A percentile compares a stretch with the other conserved stretches of the same genome.
Conservation (phyloP, 2,888 invertebrate species). For the Brachyopa scutellaris region DNA sequence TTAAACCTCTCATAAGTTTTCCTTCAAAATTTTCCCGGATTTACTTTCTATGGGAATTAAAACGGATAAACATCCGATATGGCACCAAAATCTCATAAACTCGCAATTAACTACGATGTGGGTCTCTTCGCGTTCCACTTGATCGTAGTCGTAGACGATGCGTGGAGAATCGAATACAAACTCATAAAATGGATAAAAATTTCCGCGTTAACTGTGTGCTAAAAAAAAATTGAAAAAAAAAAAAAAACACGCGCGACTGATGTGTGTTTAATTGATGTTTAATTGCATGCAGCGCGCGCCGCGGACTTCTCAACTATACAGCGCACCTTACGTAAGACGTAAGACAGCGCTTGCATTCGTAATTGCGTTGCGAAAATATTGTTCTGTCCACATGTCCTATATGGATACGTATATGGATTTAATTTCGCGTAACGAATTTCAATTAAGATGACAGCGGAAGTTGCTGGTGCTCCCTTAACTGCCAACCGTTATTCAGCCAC, state of each 20-base stretch:
- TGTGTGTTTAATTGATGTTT: slow-evolving; percentile 72
- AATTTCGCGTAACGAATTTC: slow-evolving; percentile 70
- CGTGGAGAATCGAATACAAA: slow-evolving; percentile 45
- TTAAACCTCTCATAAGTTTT: not conserved
- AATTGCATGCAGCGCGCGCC: slow-evolving; percentile 60
- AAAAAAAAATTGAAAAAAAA: too few species aligned
- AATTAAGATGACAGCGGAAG: slow-evolving; percentile 69
- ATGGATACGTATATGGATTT: slow-evolving; percentile 51
- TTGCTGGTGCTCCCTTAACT: slow-evolving; percentile 39
- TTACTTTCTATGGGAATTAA: too few species aligned
- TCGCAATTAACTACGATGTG: slow-evolving; percentile 1
- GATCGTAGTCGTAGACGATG: not conserved
- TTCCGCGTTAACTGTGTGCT: slow-evolving; percentile 65
- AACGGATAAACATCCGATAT: not conserved
- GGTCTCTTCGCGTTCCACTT: not conserved
- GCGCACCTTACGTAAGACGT: slow-evolving; percentile 53
- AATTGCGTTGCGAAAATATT: slow-evolving; percentile 61
- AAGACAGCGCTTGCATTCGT: slow-evolving; percentile 51
- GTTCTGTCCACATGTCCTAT: slow-evolving; percentile 52
- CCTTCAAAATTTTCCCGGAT: too few species aligned
- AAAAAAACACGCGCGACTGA: slow-evolving; percentile 55
- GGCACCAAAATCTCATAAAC: slow-evolving; percentile 1
- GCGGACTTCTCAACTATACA: slow-evolving; percentile 39
- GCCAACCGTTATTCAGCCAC: slow-evolving; percentile 33
- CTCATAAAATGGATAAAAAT: slow-evolving; percentile 58